These are phyloP conservation scores for Microcebus tavaratra DNA, from an alignment of 2,113 vertebrate species.

Conservation along the genomic window DNA sequence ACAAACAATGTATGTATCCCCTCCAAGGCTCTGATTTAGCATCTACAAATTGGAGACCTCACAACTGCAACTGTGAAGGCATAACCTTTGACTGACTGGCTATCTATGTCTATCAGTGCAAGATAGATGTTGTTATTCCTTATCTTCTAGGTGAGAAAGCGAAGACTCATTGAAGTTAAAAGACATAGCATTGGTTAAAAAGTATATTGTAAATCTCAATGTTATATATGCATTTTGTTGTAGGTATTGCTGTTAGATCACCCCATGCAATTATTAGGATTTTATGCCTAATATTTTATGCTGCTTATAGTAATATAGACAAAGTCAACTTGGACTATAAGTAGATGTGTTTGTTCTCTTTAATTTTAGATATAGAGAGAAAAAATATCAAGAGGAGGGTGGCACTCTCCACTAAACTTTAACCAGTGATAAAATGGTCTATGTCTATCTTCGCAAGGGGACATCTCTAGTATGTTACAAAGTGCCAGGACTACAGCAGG, in stretches of 20 bases:
- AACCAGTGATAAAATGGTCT: background rate
- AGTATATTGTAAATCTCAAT: background rate
- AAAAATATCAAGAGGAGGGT: background rate
- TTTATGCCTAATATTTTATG: background rate
- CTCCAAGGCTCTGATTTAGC: background rate
- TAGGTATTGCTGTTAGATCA: background rate
- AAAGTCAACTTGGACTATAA: background rate
- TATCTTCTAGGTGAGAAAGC: slow-evolving; percentile 11
- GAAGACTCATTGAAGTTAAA: background rate
- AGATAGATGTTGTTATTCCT: background rate
- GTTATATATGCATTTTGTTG: background rate
- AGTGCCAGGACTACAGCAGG: background rate
- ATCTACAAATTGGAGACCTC: background rate
- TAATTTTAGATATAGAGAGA: background rate
- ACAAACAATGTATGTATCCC: background rate
- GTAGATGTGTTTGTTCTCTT: background rate
- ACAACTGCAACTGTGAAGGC: background rate
- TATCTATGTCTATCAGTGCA: background rate
- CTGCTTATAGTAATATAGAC: background rate
- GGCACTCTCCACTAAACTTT: background rate
- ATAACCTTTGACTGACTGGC: background rate
- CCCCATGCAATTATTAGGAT: background rate
- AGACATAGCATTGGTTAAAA: background rate
- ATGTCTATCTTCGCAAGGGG: background rate
- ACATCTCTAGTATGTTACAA: background rate